Base-by-base conservation (phyloP, 2,888 invertebrate species). In the Acanthosepion pharaonis region DNA sequence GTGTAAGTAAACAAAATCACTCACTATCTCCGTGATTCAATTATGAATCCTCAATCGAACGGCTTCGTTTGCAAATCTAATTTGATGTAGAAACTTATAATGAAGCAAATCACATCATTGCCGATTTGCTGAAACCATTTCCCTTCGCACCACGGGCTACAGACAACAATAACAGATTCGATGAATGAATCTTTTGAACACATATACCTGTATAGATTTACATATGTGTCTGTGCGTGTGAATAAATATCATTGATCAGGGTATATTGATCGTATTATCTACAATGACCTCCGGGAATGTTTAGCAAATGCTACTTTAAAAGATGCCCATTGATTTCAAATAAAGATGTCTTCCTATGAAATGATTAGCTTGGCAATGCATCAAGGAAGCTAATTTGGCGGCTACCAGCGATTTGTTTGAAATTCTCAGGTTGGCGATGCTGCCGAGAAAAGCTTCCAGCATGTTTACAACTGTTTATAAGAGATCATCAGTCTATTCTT, bases 201-300 rank as follows among this genome's bases (percentile, higher is more conserved):
- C 78, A 33, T 15, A 78, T 78, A n/a, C 78, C 11, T 33, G 33
- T 33, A n/a, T 15, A 78, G n/a, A 78, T 78, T 78, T 33, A 78
- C 78, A 33, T n/a, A 78, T 33, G 78, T 78, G 15, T n/a, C 15
- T n/a, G 4, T n/a, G 9, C 15, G n/a, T 78, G 78, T 33, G n/a
- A 78, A n/a, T 78, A 78, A n/a, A 78, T 78, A 11, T 78, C n/a
- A n/a, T 33, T 78, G 8, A 78, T 78, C 78, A n/a, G n/a, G 18
- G n/a, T 78, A 78, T 33, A 78, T 78, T 78, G 78, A 78, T 78
- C 78, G 78, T n/a, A 78, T 78, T 78, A 78, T 78, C 78, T 78
- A 15, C 78, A 78, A 78, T 78, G 78, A 15, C 78, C 78, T 78
- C 78, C 78, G 23, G 78, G 78, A 33, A n/a, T 5, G n/a, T 78